Evolutionary conservation across 2,113 vertebrate genomes (phyloP).

Genomic region (Ceyx melanurus): DNA sequence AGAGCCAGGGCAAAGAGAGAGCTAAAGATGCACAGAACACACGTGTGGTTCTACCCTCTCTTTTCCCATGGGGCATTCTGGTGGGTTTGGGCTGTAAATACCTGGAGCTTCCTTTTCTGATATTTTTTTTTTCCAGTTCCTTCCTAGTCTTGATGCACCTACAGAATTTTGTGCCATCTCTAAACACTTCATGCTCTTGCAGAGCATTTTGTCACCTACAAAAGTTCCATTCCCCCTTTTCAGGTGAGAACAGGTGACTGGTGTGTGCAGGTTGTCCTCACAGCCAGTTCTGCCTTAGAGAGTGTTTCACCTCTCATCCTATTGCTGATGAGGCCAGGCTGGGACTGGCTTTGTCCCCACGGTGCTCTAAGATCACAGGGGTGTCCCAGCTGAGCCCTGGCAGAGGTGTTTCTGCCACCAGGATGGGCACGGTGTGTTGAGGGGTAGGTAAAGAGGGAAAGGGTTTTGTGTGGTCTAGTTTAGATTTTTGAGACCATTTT

Average conservation of each 20-base stretch:
- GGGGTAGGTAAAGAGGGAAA: neutral
- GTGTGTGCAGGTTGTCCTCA: accelerated
- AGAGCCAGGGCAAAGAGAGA: neutral
- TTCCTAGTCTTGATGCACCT: neutral
- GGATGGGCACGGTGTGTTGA: neutral
- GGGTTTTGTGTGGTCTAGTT: neutral
- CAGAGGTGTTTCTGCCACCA: neutral
- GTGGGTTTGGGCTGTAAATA: neutral
- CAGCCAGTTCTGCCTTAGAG: neutral
- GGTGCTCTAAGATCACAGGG: neutral
- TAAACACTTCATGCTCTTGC: neutral
- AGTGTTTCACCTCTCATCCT: neutral
- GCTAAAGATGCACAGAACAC: neutral
- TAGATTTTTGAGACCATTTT: neutral
- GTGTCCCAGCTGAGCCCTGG: neutral
- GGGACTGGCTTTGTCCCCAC: accelerated
- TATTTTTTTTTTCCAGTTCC: neutral
- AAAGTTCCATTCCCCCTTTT: neutral
- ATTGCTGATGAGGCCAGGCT: too few relatives aligned
- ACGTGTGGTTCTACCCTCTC: neutral
- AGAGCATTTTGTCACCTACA: neutral
- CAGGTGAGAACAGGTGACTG: accelerated
- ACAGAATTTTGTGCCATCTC: neutral
- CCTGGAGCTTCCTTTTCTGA: neutral
- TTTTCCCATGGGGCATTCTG: neutral